These are phyloP conservation scores for Cryptosula pallasiana DNA, from an alignment of 2,888 invertebrate species.

Conservation along the genomic window DNA sequence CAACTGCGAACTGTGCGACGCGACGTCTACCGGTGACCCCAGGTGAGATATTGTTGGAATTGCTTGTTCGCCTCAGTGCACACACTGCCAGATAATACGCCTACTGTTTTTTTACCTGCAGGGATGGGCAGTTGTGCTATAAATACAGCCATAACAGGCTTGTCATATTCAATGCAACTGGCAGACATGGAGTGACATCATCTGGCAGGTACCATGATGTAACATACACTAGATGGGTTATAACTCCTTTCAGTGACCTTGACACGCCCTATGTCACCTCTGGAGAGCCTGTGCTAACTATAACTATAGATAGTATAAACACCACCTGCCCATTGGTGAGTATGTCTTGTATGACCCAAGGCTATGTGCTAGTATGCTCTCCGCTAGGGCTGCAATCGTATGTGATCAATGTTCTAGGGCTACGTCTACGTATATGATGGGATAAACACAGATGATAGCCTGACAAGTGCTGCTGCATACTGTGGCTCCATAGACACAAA, in stretches of 20 bases:
- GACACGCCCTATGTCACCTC: neutral
- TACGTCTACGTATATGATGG: constrained; percentile 89
- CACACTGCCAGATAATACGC: no score
- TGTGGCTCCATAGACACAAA: neutral
- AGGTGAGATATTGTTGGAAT: no score
- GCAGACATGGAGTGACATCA: neutral
- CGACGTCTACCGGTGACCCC: constrained; percentile 87
- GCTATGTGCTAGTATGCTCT: no score
- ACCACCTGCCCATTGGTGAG: constrained; percentile 1
- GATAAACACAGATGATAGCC: constrained; percentile 48
- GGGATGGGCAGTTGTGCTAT: constrained; percentile 79
- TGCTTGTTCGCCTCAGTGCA: no score
- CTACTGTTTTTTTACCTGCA: no score
- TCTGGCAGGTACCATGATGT: constrained; percentile 4
- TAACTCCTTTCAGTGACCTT: constrained; percentile 9
- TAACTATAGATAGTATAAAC: constrained; percentile 1
- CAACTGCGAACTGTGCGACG: constrained; percentile 76
- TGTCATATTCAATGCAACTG: neutral
- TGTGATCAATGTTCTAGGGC: no score
- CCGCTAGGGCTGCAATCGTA: no score
- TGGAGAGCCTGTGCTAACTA: neutral
- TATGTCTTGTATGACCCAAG: no score
- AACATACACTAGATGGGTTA: constrained; percentile 7
- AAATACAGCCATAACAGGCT: constrained; percentile 51
- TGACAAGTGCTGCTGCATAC: neutral